phyloP scores from a whole-genome alignment of 2,888 invertebrate species.

The Hartigia nigra region DNA sequence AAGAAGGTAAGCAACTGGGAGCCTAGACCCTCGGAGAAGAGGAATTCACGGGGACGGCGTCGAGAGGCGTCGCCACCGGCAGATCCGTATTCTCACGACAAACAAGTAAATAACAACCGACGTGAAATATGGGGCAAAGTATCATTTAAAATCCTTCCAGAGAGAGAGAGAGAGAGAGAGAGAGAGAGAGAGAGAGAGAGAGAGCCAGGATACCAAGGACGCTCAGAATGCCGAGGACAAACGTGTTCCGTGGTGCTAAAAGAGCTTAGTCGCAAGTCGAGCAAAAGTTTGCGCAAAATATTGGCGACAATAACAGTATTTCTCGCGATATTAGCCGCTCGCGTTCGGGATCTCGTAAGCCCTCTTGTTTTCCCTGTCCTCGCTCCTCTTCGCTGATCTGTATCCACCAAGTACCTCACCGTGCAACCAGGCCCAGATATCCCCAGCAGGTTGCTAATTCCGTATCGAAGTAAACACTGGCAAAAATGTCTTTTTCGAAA shows the following conservation, averaged over 20 bases:
- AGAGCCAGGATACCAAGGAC: not conserved
- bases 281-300: slow-evolving; percentile 48
- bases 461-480: too few species aligned
- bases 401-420: not conserved
- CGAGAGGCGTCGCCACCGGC: not conserved
- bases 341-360: slow-evolving; percentile 1
- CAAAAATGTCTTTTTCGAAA: too few species aligned
- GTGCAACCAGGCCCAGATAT: not conserved
- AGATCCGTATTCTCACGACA: not conserved
- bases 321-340: slow-evolving; percentile 57
- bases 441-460: not conserved
- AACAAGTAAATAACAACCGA: slow-evolving; percentile 45
- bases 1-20: not conserved
- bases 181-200: not conserved
- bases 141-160: slow-evolving; percentile 45
- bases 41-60: not conserved
- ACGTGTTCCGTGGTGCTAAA: slow-evolving; percentile 2
- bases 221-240: not conserved
- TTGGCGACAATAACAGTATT: slow-evolving; percentile 58
- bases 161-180: not conserved
- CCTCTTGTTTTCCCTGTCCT: not conserved
- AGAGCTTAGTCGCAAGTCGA: slow-evolving; percentile 16
- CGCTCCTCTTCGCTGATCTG: not conserved
- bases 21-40: not conserved
- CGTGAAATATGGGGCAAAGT: slow-evolving; percentile 47